Conservation (phyloP, 2,797 vertebrate genomes). For the Sebastes jordani region DNA sequence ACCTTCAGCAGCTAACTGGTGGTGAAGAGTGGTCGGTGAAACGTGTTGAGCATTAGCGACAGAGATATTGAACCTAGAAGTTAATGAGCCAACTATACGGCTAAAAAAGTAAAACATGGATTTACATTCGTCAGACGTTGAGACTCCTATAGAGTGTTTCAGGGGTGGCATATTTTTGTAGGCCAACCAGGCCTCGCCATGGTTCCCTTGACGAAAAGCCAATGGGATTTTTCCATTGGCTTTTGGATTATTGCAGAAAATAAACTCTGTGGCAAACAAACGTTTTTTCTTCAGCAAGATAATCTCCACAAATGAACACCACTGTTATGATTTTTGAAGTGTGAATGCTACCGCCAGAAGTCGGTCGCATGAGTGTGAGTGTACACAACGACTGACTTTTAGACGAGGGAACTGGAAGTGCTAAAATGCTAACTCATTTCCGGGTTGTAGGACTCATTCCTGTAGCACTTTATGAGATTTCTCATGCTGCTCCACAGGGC, state of each 20-base stretch:
- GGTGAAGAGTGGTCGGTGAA: neutral
- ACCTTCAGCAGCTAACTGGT: neutral
- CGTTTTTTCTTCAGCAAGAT: too few species aligned
- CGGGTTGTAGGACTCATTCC: too few species aligned
- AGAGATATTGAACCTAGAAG: neutral
- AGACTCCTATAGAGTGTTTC: accelerated
- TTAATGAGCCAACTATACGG: neutral
- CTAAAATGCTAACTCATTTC: accelerated
- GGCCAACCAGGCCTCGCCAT: accelerated
- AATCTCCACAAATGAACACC: too few species aligned
- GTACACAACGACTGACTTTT: accelerated
- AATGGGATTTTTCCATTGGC: too few species aligned
- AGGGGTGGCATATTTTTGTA: too few species aligned
- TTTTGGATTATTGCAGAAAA: too few species aligned
- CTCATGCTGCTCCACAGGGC: too few species aligned
- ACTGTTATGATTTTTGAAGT: too few species aligned
- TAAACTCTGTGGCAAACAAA: too few species aligned
- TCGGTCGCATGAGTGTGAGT: too few species aligned
- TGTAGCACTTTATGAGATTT: accelerated
- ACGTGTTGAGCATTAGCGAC: neutral
- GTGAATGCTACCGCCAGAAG: too few species aligned
- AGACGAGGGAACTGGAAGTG: too few species aligned
- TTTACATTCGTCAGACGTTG: neutral
- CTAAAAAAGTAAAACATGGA: neutral
- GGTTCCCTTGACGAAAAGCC: accelerated